phyloP scores from a whole-genome alignment of 30 jellyfish, hydroid and myxozoan species.

The Mastigias papua region DNA sequence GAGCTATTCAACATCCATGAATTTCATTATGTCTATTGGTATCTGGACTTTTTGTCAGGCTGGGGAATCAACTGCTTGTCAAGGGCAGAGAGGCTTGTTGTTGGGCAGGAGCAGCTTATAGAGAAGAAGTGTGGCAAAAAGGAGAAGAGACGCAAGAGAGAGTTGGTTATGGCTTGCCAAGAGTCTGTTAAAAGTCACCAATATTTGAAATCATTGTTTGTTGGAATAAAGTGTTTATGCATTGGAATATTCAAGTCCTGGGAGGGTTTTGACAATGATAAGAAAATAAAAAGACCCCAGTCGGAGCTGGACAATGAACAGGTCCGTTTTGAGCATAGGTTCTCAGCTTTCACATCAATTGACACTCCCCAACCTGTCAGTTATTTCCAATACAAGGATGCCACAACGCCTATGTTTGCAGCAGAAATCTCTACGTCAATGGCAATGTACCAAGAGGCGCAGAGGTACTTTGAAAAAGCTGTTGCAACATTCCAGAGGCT shows the following conservation, averaged over 20 bases:
- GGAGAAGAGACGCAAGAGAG: constrained; percentile 85
- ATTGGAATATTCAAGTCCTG: constrained; percentile 82
- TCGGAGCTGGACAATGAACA: constrained; percentile 84
- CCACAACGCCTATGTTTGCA: constrained; percentile 50
- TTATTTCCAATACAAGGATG: constrained; percentile 76
- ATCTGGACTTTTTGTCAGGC: constrained; percentile 84
- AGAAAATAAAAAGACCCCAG: constrained; percentile 79
- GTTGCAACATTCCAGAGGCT: constrained; percentile 76
- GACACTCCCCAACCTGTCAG: constrained; percentile 92
- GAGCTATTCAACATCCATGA: constrained; percentile 94
- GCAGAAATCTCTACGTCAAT: constrained; percentile 37
- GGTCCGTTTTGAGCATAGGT: constrained; percentile 92
- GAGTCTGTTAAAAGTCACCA: constrained; percentile 78
- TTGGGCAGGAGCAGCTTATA: constrained; percentile 84
- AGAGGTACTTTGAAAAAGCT: constrained; percentile 82
- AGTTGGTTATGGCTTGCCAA: constrained; percentile 61
- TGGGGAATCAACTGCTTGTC: constrained; percentile 94
- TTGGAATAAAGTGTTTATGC: constrained; percentile 80
- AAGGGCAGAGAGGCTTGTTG: constrained; percentile 85
- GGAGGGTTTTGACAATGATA: constrained; percentile 90
- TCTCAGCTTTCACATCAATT: constrained; percentile 77
- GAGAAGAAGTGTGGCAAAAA: constrained; percentile 91
- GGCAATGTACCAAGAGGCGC: constrained; percentile 71
- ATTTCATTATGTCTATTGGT: constrained; percentile 94
- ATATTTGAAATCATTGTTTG: constrained; percentile 52